Evolutionary conservation across 2,888 invertebrate species (phyloP).

Genomic region (Drosophila recens): DNA sequence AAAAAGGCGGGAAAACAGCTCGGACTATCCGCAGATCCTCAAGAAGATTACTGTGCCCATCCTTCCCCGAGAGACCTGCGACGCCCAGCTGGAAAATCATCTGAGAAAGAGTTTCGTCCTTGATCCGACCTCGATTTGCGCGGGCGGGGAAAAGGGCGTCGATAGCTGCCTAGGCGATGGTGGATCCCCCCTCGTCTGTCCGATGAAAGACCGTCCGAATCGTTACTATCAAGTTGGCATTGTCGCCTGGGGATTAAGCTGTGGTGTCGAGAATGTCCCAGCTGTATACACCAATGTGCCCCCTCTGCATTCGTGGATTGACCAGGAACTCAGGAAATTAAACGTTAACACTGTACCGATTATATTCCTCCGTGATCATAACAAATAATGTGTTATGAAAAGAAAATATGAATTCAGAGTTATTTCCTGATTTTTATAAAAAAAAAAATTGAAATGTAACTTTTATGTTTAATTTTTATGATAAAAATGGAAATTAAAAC

Average conservation of each 20-base stretch:
- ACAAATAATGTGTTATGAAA: too few relatives aligned
- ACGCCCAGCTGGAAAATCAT: constrained; percentile 86
- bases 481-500: too few relatives aligned
- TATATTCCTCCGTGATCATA: background rate
- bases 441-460: too few relatives aligned
- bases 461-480: too few relatives aligned
- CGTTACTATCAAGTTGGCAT: constrained; percentile 86
- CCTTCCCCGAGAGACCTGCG: constrained; percentile 86
- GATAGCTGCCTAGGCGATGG: constrained; percentile 92
- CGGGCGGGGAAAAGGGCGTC: constrained; percentile 89
- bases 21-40: constrained; percentile 87
- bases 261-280: constrained; percentile 88
- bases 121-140: constrained; percentile 90
- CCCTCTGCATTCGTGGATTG: constrained; percentile 52
- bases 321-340: background rate
- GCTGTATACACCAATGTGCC: constrained; percentile 91
- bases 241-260: constrained; percentile 93
- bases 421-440: too few relatives aligned
- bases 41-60: constrained; percentile 90
- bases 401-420: too few relatives aligned
- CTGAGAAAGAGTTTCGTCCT: constrained; percentile 88
- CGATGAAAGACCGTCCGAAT: constrained; percentile 83
- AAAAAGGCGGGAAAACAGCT: constrained; percentile 50
- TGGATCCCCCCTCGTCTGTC: constrained; percentile 91
- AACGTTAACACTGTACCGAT: background rate